Evolutionary conservation across 2,888 invertebrate species (phyloP).

Genomic region (Cerceris ruficornis): DNA sequence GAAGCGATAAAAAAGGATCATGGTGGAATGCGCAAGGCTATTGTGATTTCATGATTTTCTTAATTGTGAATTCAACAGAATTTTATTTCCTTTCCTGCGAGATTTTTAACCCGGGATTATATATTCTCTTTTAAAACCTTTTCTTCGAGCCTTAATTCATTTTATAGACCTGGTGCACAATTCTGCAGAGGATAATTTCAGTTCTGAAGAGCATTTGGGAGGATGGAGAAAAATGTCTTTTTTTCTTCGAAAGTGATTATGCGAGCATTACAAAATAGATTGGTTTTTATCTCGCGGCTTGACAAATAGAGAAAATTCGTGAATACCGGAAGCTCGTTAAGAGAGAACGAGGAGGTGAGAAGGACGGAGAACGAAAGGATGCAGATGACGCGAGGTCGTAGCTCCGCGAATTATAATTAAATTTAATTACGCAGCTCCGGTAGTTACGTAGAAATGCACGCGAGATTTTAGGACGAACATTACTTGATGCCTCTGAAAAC

Average conservation of each 20-base stretch:
- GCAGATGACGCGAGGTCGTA: slow-evolving; percentile 70
- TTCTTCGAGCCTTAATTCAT: too few relatives aligned
- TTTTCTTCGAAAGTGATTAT: background rate
- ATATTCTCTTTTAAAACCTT: too few relatives aligned
- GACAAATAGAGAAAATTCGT: slow-evolving; percentile 31
- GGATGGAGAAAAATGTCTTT: background rate
- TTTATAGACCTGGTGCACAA: too few relatives aligned
- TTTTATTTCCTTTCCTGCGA: too few relatives aligned
- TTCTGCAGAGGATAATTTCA: too few relatives aligned
- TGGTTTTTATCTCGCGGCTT: slow-evolving; percentile 1
- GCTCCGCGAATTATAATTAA: slow-evolving; percentile 75
- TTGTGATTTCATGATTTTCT: too few relatives aligned
- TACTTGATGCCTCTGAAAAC: slow-evolving; percentile 54
- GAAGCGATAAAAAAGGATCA: too few relatives aligned
- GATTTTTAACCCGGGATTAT: too few relatives aligned
- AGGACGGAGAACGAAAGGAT: slow-evolving; percentile 40
- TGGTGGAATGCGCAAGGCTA: too few relatives aligned
- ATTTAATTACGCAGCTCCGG: slow-evolving; percentile 76
- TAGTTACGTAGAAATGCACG: slow-evolving; percentile 71
- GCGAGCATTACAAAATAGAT: background rate
- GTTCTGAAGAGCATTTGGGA: too few relatives aligned
- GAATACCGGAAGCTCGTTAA: slow-evolving; percentile 43
- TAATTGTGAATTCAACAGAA: too few relatives aligned
- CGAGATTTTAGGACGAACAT: slow-evolving; percentile 69
- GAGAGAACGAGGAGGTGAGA: slow-evolving; percentile 29